A percentile compares a stretch with the other conserved stretches of the same genome.
These are phyloP conservation scores for Cryptomyrus ogoouensis DNA, from an alignment of 2,113 vertebrate genomes.

Conservation along the genomic window DNA sequence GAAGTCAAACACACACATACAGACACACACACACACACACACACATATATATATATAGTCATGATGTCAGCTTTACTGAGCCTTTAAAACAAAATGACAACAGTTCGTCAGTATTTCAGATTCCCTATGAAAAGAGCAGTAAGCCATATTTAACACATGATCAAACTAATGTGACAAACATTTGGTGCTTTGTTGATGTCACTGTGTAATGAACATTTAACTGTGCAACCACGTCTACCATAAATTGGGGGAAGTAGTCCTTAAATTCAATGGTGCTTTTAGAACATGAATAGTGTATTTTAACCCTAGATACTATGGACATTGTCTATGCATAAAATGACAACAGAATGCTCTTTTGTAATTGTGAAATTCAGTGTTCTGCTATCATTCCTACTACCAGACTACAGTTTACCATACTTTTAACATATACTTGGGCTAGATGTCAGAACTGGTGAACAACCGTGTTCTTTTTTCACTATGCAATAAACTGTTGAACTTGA, in stretches of 20 bases:
- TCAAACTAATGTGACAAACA: conserved; percentile 48
- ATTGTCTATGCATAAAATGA: conserved; percentile 41
- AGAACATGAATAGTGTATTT: conserved; percentile 34
- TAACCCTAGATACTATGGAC: conserved; percentile 14
- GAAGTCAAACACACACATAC: too few relatives aligned
- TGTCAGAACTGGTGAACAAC: not conserved
- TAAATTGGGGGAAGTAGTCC: conserved; percentile 35
- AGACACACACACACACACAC: too few relatives aligned
- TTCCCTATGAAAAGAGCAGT: not conserved
- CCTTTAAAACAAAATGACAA: not conserved
- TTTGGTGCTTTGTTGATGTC: conserved; percentile 30
- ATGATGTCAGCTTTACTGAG: not conserved
- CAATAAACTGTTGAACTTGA: not conserved
- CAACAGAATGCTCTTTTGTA: conserved; percentile 20
- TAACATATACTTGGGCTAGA: not conserved
- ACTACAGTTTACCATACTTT: not conserved
- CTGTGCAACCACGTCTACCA: conserved; percentile 14
- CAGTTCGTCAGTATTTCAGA: not conserved
- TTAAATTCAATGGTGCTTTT: conserved; percentile 53
- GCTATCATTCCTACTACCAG: not conserved
- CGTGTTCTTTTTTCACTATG: not conserved
- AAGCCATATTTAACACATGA: not conserved
- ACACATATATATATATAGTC: not conserved
- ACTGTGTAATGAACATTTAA: conserved; percentile 43
- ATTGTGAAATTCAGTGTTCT: conserved; percentile 30